Conservation (phyloP, 2,888 invertebrate genomes). For the Platyscelio sp. region DNA sequence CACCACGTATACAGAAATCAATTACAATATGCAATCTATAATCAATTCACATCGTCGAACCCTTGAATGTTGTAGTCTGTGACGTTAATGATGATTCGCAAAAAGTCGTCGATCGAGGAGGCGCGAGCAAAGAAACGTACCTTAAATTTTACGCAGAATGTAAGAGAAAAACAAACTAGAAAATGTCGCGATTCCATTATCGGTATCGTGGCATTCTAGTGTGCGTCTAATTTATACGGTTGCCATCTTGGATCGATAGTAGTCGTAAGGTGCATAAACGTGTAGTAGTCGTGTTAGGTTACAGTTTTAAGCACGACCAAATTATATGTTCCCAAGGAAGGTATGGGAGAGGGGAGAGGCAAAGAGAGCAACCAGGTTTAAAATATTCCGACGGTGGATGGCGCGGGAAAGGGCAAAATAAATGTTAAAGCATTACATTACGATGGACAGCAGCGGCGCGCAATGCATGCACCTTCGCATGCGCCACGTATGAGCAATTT, state of each 20-base stretch:
- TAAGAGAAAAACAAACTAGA: no score
- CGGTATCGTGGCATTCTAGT: constrained; percentile 65
- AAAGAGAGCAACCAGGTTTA: no score
- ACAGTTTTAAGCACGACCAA: constrained; percentile 84
- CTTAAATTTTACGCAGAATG: constrained; percentile 23
- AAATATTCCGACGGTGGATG: no score
- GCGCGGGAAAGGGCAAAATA: no score
- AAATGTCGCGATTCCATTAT: constrained; percentile 29
- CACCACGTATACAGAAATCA: no score
- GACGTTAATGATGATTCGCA: no score
- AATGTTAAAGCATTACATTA: constrained; percentile 80
- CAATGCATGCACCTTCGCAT: constrained; percentile 72
- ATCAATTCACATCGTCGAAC: no score
- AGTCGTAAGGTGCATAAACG: constrained; percentile 74
- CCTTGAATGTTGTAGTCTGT: no score
- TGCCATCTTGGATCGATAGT: constrained; percentile 83
- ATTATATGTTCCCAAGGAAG: constrained; percentile 82
- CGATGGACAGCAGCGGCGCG: constrained; percentile 77
- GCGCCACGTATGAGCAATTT: constrained; percentile 74
- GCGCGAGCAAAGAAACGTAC: constrained; percentile 27
- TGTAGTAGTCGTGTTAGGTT: constrained; percentile 83
- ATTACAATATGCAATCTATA: no score
- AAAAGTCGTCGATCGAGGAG: constrained; percentile 9
- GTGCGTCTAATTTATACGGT: constrained; percentile 81
- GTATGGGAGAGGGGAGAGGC: no score